Evolutionary conservation across 2,797 vertebrate species (phyloP).

Genomic region (Acanthis flammea): DNA sequence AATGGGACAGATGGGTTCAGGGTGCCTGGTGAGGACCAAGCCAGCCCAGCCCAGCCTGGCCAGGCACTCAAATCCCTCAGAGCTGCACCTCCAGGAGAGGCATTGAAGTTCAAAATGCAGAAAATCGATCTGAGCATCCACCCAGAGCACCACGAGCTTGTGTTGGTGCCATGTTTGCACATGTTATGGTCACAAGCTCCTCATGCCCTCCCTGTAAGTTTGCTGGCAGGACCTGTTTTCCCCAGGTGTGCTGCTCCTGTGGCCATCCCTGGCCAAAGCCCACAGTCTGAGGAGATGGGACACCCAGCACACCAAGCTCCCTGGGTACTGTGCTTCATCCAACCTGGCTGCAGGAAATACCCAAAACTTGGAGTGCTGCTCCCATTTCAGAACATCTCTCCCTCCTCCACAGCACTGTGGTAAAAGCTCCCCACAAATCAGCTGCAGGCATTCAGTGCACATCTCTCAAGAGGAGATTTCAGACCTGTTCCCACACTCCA

Average conservation of each 20-base stretch:
- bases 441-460: not conserved
- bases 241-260: not conserved
- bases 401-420: rapidly evolving
- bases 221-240: not conserved
- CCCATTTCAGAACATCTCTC: not conserved
- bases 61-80: not conserved
- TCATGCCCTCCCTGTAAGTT: not conserved
- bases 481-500: not conserved
- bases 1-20: not conserved
- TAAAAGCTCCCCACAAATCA: not conserved
- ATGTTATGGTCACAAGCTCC: not conserved
- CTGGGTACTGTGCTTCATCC: not conserved
- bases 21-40: not conserved
- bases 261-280: rapidly evolving
- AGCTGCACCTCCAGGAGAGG: not conserved
- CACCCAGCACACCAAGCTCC: not conserved
- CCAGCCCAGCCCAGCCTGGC: not conserved
- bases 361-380: not conserved
- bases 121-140: not conserved
- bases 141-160: not conserved
- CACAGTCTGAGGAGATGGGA: rapidly evolving
- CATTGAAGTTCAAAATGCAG: rapidly evolving
- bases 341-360: not conserved
- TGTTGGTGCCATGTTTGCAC: not conserved
- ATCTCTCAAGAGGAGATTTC: not conserved